phyloP scores from a whole-genome alignment of 2,797 vertebrate species.

The Serranus cabrilla region DNA sequence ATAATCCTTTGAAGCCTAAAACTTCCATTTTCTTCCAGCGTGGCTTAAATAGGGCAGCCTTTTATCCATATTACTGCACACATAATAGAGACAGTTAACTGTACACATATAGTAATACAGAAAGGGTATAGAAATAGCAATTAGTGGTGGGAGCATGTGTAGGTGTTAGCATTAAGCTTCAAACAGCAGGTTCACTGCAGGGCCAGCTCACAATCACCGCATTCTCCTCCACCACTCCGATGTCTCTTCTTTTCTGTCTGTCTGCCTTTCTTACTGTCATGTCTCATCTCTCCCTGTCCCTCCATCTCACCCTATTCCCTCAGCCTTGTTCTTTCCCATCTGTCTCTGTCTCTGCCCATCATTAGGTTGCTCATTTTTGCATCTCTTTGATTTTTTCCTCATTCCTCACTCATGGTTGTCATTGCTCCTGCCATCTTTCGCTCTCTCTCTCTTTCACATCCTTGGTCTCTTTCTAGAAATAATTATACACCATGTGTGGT shows the following conservation, averaged over 20 bases:
- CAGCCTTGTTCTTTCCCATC: background rate
- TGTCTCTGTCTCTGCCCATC: constrained; percentile 1
- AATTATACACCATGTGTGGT: constrained; percentile 22
- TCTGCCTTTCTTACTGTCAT: constrained; percentile 14
- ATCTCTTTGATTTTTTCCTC: constrained; percentile 7
- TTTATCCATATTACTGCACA: background rate
- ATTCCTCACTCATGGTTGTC: background rate
- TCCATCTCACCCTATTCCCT: background rate
- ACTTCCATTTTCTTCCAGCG: background rate
- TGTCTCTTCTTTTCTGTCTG: constrained; percentile 14
- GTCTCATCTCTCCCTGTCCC: background rate
- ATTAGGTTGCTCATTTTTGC: background rate
- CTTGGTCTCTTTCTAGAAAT: constrained; percentile 13
- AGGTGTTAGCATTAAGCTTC: constrained; percentile 34
- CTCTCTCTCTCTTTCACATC: constrained; percentile 9
- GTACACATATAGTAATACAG: background rate
- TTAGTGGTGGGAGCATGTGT: constrained; percentile 17
- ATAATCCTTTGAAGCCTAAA: background rate
- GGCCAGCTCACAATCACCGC: constrained; percentile 5
- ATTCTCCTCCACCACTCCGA: background rate
- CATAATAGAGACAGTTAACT: background rate
- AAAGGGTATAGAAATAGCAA: constrained; percentile 4
- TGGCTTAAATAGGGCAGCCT: background rate
- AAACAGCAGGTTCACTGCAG: constrained; percentile 36
- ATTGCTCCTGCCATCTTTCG: background rate